Base-by-base conservation (phyloP, 2,797 vertebrate species). In the Lerista edwardsae region DNA sequence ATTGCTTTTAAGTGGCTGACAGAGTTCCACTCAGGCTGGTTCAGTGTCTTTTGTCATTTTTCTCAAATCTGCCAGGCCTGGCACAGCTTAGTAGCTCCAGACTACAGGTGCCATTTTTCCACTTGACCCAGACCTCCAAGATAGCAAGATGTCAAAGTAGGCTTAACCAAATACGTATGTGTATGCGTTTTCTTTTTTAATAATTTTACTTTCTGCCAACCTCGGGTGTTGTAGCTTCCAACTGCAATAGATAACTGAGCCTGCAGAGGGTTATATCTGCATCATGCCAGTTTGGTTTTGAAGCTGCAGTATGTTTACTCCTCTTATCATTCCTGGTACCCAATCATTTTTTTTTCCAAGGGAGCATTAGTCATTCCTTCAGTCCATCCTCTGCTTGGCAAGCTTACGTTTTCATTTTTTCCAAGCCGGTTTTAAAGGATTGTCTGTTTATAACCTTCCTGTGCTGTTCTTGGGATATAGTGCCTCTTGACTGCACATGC, bases 341-440 rank as follows among this genome's bases (percentile, higher is more conserved):
- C 62, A 91, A 87, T 83, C 86, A 61, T 55, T 29, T 44, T 69
- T 51, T 55, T 89, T 90, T 89, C 89, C 79, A 23, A 10, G 88
- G 84, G 90, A 91, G 91, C 84, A 91, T 84, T 92, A 92, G 87
- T 93, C 90, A 92, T 93, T 94, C 90, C 85, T 93, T 94, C 92
- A 92, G 87, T 89, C 89, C 83, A 81, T 90, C 84, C 89, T 94
- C 84, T 84, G 79, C 90, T 90, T 91, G 90, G 88, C 91, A 92
- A 91, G 90, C 90, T 94, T 93, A 91, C 88, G 82, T 77, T 77
- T 71, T 27, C 90, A 41, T 19, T 90, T 89, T 91, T 90, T 89
- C 86, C 85, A 89, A 90, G 87, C 88, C 91, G 91, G 90, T 90
- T 91, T 93, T 89, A 90, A 92, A 91, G 73, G 79, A 87, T 90